Conservation (phyloP, 2,888 invertebrate species). For the Lithophane ornitopus region DNA sequence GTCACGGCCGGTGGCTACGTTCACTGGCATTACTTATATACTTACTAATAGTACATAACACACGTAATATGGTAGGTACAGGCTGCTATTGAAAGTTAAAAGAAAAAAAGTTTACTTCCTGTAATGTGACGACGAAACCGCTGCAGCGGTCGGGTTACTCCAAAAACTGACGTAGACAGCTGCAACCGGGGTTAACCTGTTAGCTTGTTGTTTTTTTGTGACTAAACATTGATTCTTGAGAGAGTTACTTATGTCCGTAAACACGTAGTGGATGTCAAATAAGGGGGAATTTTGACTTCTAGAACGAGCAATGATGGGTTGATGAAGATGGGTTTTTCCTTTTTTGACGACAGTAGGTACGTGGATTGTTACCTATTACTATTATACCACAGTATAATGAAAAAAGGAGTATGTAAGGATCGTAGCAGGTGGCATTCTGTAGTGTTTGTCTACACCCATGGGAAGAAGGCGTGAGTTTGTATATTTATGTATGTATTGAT, state of each 20-base stretch:
- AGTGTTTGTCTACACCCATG: too few relatives aligned
- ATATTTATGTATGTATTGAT: too few relatives aligned
- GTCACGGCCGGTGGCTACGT: slow-evolving; percentile 53
- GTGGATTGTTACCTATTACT: not conserved
- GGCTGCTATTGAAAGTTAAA: slow-evolving; percentile 52
- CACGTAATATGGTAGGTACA: slow-evolving; percentile 35
- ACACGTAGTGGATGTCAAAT: not conserved
- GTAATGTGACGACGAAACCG: slow-evolving; percentile 38
- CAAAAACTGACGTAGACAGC: slow-evolving; percentile 3
- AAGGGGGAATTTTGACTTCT: not conserved
- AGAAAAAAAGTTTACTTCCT: slow-evolving; percentile 49
- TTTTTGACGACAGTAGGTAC: not conserved
- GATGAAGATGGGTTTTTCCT: too few relatives aligned
- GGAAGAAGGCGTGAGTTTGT: too few relatives aligned
- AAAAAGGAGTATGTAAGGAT: too few relatives aligned
- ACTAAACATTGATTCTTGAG: slow-evolving; percentile 19
- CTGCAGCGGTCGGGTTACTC: slow-evolving; percentile 40
- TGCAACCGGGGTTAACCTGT: slow-evolving; percentile 12
- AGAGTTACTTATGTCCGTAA: not conserved
- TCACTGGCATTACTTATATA: slow-evolving; percentile 51
- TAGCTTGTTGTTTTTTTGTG: not conserved
- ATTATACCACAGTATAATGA: too few relatives aligned
- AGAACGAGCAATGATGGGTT: not conserved
- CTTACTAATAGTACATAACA: slow-evolving; percentile 49
- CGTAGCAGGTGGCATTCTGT: too few relatives aligned